A percentile compares a stretch with the other conserved stretches of the same genome.
These are phyloP conservation scores for Percopsis transmontana DNA, from an alignment of 2,113 vertebrate genomes.

Conservation along the genomic window DNA sequence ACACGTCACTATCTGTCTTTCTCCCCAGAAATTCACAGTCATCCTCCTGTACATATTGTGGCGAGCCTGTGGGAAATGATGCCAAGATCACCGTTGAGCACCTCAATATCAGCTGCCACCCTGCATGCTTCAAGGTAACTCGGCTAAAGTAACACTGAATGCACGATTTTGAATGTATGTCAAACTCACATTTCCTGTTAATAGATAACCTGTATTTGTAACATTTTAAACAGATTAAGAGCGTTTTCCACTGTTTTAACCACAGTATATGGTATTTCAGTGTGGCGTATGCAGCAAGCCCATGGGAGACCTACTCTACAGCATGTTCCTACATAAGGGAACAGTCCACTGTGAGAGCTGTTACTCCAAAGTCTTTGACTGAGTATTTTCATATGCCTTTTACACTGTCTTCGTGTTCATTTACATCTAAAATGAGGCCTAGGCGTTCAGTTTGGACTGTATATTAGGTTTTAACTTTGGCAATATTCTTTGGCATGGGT, in stretches of 20 bases:
- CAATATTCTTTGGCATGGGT: constrained; percentile 19
- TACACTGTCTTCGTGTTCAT: constrained; percentile 31
- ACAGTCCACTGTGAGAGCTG: constrained; percentile 88
- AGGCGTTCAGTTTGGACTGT: constrained; percentile 27
- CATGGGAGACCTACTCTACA: constrained; percentile 86
- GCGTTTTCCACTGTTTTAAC: constrained; percentile 1
- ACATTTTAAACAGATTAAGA: too few relatives aligned
- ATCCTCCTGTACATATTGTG: constrained; percentile 84
- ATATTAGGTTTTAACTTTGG: constrained; percentile 17
- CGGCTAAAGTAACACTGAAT: not conserved
- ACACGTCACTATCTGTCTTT: constrained; percentile 12
- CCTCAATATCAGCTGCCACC: constrained; percentile 87
- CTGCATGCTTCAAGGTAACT: constrained; percentile 86
- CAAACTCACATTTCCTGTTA: not conserved
- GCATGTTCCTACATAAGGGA: constrained; percentile 84
- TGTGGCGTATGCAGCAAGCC: constrained; percentile 84
- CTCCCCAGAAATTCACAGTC: constrained; percentile 47
- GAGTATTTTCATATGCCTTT: constrained; percentile 39
- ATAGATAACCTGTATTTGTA: not conserved
- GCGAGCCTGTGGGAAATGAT: constrained; percentile 80
- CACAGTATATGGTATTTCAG: constrained; percentile 60
- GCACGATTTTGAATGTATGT: not conserved
- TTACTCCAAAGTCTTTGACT: constrained; percentile 81
- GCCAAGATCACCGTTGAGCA: constrained; percentile 88
- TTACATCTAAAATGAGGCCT: constrained; percentile 45